A percentile compares a stretch with the other conserved stretches of the same genome.
Conservation (phyloP, 1,140 invertebrate species). For the Polypedilum pembai region DNA sequence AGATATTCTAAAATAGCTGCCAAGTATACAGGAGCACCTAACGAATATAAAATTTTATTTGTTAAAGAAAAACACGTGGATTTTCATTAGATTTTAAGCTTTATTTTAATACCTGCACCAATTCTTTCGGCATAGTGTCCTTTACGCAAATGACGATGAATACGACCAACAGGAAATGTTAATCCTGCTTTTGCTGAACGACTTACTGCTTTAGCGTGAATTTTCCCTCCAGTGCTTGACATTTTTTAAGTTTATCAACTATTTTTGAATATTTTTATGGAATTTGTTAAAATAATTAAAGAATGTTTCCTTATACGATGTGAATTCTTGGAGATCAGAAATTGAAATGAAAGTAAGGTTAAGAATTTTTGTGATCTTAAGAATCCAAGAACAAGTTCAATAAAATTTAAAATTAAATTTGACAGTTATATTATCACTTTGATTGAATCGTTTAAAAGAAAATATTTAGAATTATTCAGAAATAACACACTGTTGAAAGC, state of each 20-base stretch:
- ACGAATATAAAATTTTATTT: background rate
- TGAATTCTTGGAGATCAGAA: background rate
- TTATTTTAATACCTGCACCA: background rate
- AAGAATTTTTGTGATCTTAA: background rate
- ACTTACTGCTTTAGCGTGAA: background rate
- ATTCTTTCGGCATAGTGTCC: background rate
- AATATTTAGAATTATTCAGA: constrained; percentile 33
- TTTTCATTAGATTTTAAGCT: background rate
- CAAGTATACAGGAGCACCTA: background rate
- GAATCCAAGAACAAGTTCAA: background rate
- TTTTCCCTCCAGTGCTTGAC: background rate
- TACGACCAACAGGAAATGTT: background rate
- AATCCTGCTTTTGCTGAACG: background rate
- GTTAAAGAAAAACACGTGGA: background rate
- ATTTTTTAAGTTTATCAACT: background rate
- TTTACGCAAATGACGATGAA: background rate
- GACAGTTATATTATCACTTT: background rate
- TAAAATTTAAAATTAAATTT: background rate
- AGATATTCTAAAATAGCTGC: constrained; percentile 51
- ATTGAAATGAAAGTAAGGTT: background rate
- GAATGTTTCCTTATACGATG: background rate
- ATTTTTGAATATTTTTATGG: background rate
- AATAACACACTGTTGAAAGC: too few relatives aligned
- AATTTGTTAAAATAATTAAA: background rate
- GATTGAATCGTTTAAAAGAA: constrained; percentile 39